phyloP scores from a whole-genome alignment of 2,888 invertebrate genomes.

The Listrodromus nycthemerus region DNA sequence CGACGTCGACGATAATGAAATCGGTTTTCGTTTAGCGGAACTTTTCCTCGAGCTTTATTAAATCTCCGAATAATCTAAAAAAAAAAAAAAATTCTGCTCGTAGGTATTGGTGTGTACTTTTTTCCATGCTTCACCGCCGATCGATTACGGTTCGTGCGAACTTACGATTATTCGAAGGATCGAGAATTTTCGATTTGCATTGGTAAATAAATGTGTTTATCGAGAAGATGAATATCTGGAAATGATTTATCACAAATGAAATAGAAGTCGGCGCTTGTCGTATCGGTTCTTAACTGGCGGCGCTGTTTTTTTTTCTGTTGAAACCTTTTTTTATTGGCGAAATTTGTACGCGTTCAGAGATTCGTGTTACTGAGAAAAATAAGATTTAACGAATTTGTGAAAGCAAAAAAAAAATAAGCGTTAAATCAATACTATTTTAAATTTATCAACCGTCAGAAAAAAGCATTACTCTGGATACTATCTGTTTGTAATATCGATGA shows the following conservation, averaged over 20 bases:
- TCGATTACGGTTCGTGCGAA: background rate
- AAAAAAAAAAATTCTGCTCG: background rate
- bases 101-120: background rate
- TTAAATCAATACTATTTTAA: background rate
- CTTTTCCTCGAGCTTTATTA: conserved; percentile 73
- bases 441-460: background rate
- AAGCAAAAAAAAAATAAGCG: no score
- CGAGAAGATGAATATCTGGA: no score
- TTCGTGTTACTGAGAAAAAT: background rate
- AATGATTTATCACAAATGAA: no score
- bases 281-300: no score
- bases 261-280: no score
- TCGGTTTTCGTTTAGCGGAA: conserved; percentile 81
- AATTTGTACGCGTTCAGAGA: background rate
- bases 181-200: background rate
- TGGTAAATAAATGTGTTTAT: no score
- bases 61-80: conserved; percentile 36
- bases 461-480: background rate
- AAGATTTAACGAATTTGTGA: background rate
- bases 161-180: background rate
- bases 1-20: conserved; percentile 78
- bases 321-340: background rate
- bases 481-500: conserved; percentile 4
- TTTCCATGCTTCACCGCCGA: background rate
- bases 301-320: no score